Evolutionary conservation across 2,888 invertebrate species (phyloP).

Genomic region (Bombylius major): DNA sequence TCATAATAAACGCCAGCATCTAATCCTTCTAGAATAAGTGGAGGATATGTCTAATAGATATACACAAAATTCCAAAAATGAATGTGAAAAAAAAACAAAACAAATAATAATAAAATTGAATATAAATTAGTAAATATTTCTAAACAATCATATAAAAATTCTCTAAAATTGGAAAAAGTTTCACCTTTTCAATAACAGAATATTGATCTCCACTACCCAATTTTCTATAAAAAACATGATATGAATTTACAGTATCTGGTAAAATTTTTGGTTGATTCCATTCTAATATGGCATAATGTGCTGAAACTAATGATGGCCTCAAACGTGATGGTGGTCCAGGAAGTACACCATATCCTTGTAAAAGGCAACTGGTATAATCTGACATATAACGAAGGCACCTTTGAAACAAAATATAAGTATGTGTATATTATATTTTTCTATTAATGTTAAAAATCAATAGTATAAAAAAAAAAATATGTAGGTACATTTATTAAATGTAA

Average conservation of each 20-base stretch:
- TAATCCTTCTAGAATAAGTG: constrained; percentile 61
- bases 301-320: constrained; percentile 59
- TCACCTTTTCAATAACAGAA: constrained; percentile 40
- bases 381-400: constrained; percentile 71
- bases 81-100: too few species aligned
- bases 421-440: too few species aligned
- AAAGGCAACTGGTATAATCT: constrained; percentile 66
- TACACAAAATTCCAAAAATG: too few species aligned
- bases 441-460: too few species aligned
- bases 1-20: constrained; percentile 66
- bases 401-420: too few species aligned
- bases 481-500: too few species aligned
- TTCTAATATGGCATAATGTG: constrained; percentile 63
- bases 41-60: constrained; percentile 42
- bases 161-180: too few species aligned
- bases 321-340: constrained; percentile 59
- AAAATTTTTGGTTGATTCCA: constrained; percentile 62
- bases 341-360: constrained; percentile 73
- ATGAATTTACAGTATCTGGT: constrained; percentile 56
- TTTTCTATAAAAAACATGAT: constrained; percentile 48
- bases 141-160: too few species aligned
- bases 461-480: too few species aligned
- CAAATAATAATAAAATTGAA: too few species aligned
- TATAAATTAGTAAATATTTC: too few species aligned
- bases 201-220: constrained; percentile 45